Conservation (phyloP, 2,797 vertebrate genomes). For the Telmatherina bonti region DNA sequence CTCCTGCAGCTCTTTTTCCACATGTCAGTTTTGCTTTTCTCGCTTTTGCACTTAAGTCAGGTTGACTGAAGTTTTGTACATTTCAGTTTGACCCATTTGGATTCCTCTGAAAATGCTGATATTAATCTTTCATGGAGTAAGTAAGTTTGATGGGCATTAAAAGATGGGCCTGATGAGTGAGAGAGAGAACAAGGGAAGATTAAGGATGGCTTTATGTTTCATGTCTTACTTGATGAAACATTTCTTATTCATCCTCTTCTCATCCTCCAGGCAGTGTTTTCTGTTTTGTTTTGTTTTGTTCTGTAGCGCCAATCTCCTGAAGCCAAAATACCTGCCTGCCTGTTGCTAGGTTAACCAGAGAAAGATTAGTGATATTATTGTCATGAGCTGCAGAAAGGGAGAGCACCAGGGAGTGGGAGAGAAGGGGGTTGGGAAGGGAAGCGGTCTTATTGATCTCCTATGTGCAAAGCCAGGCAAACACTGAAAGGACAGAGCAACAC, state of each 20-base stretch:
- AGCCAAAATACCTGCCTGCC: constrained; percentile 58
- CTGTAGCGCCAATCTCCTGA: constrained; percentile 23
- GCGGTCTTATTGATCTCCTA: constrained; percentile 82
- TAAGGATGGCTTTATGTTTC: constrained; percentile 49
- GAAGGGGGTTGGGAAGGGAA: constrained; percentile 77
- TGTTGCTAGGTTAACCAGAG: constrained; percentile 70
- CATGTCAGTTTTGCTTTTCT: constrained; percentile 68
- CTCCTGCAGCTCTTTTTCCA: constrained; percentile 61
- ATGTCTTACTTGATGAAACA: constrained; percentile 45
- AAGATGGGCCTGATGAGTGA: constrained; percentile 40
- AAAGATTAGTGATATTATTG: constrained; percentile 75
- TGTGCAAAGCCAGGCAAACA: constrained; percentile 87
- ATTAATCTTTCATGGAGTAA: constrained; percentile 65
- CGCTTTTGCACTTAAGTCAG: constrained; percentile 51
- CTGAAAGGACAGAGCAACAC: constrained; percentile 81
- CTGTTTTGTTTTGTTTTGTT: constrained; percentile 28
- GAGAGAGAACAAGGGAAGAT: constrained; percentile 22
- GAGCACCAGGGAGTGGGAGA: constrained; percentile 58
- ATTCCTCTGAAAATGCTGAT: constrained; percentile 48
- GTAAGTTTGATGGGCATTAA: constrained; percentile 55
- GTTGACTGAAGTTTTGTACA: constrained; percentile 54
- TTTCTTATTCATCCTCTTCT: constrained; percentile 31
- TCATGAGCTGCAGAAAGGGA: constrained; percentile 57
- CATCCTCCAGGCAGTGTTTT: constrained; percentile 13
- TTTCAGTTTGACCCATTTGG: constrained; percentile 50